phyloP scores from a whole-genome alignment of 2,888 invertebrate species.

The Athetis lepigone region DNA sequence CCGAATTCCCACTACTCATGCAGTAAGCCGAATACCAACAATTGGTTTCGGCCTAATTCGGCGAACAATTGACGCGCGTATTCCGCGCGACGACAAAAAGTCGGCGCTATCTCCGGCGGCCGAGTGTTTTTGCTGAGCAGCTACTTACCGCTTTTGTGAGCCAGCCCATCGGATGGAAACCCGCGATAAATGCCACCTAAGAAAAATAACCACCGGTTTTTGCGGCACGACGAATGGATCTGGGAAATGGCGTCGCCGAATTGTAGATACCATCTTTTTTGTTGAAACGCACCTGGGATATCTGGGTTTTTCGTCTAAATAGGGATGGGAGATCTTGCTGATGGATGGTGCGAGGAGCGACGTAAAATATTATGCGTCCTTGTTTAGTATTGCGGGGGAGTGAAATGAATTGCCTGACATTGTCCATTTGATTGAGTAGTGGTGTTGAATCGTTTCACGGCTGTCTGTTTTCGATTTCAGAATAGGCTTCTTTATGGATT shows the following conservation, averaged over 20 bases:
- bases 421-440: constrained; percentile 12
- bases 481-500: background rate
- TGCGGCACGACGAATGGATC: constrained; percentile 57
- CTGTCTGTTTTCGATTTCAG: background rate
- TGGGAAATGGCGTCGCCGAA: constrained; percentile 58
- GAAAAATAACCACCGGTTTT: constrained; percentile 69
- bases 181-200: constrained; percentile 65
- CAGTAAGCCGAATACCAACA: constrained; percentile 41
- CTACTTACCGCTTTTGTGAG: constrained; percentile 68
- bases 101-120: constrained; percentile 60
- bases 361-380: constrained; percentile 30
- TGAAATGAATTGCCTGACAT: constrained; percentile 16
- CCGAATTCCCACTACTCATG: constrained; percentile 17
- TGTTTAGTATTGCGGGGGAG: constrained; percentile 28
- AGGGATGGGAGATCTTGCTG: constrained; percentile 36
- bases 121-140: constrained; percentile 68
- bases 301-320: constrained; percentile 49
- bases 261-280: constrained; percentile 62
- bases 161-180: constrained; percentile 63
- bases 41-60: constrained; percentile 53
- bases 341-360: constrained; percentile 47
- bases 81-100: constrained; percentile 54
- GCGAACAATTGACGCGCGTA: constrained; percentile 54
- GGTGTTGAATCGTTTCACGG: background rate
- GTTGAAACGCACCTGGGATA: constrained; percentile 60